Base-by-base conservation (phyloP, 2,888 invertebrate species). In the Sinelater perroti region DNA sequence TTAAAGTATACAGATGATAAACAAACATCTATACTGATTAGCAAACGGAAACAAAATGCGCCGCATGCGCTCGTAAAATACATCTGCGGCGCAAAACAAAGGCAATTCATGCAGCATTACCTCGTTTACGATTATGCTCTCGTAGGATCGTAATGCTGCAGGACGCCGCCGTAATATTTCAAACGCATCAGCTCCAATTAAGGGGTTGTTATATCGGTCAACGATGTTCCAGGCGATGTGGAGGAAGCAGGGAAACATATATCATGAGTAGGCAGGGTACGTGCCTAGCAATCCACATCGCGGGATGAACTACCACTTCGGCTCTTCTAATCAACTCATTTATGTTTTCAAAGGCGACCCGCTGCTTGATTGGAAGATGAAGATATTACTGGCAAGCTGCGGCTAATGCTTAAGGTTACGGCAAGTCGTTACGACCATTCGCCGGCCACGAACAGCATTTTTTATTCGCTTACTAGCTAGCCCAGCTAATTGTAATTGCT, bases 261-360 rank as follows among this genome's bases (percentile, higher is more conserved):
- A 56, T 56, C 56, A 56, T 35, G 35, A 44, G 24, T 28, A 42
- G 49, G 30, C 49, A 50, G 49, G 40, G 50, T 42, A 56, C 56
- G 56, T 56, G 56, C 49, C 35, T 26, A 26, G 47, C 49, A 56
- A 56, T 49, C 36, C 26, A 26, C 50, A 56, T 56, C 44, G 10
- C 36, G 47, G 47, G 46, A 54, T 54, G 38, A 54, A 40, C 46
- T 40, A 30, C 38, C 40, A 54, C 40, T 54, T 47, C 24, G 42
- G 14, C 21, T 53, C 14, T 8, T 38, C 30, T 54, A 40, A 54
- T 54, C 54, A 47, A 38, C 30, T 47, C 44, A 64, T 51, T 51
- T 51, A 31, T 17, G 40, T 40, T 51, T 40, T 51, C 51, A 24
- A 49, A 49, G 51, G 31, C 21, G 51, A 51, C 18, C 24, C 6